phyloP scores from a whole-genome alignment of 2,888 invertebrate genomes.

The Melanostoma scalare region DNA sequence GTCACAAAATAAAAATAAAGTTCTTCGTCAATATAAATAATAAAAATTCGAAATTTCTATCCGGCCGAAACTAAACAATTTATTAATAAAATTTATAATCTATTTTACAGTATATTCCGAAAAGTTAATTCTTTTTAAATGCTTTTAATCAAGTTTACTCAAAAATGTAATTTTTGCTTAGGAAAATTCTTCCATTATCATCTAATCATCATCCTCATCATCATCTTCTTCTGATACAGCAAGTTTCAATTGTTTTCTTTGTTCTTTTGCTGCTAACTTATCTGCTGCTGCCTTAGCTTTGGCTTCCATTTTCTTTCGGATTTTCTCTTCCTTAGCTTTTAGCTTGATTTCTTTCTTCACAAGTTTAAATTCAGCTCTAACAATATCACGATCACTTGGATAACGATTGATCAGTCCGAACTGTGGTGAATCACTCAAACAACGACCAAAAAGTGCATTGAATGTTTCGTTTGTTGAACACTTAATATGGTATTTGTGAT shows the following conservation, averaged over 20 bases:
- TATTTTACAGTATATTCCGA: neutral
- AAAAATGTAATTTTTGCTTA: conserved; percentile 3
- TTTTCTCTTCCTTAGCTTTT: conserved; percentile 38
- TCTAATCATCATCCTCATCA: conserved; percentile 49
- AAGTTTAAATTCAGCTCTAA: conserved; percentile 44
- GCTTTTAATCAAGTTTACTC: neutral
- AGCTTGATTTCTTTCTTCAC: conserved; percentile 40
- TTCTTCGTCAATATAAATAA: too few species aligned
- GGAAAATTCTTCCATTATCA: neutral
- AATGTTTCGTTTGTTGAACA: conserved; percentile 56
- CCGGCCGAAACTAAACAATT: conserved; percentile 6
- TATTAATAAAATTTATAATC: too few species aligned
- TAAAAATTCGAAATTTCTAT: too few species aligned
- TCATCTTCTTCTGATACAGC: neutral
- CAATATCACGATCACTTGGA: conserved; percentile 46
- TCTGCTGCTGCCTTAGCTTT: conserved; percentile 43
- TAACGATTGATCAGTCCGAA: conserved; percentile 1
- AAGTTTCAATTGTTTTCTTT: conserved; percentile 15
- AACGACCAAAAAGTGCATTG: conserved; percentile 32
- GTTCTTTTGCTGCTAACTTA: conserved; percentile 45
- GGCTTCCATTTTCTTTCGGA: conserved; percentile 36
- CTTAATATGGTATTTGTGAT: conserved; percentile 67
- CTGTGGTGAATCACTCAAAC: conserved; percentile 17
- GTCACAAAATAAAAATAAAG: too few species aligned
- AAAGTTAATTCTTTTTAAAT: neutral